phyloP scores from a whole-genome alignment of 2,888 invertebrate genomes.

The Cryptus viduatorius region DNA sequence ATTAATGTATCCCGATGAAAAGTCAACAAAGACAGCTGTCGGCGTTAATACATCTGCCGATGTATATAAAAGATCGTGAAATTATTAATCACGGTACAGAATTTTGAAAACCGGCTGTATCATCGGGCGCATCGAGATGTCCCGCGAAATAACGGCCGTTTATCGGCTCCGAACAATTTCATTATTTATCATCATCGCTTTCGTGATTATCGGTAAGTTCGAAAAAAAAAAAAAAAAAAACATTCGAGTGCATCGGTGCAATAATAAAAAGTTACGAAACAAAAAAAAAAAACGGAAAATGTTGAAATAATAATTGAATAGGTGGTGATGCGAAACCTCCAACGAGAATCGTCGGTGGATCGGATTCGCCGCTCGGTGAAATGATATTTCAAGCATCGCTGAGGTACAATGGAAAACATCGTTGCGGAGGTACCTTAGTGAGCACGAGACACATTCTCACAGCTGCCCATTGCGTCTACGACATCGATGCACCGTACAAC shows the following conservation, averaged over 20 bases:
- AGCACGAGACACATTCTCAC: slow-evolving; percentile 74
- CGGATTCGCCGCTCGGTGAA: slow-evolving; percentile 66
- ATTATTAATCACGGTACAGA: slow-evolving; percentile 11
- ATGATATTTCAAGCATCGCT: slow-evolving; percentile 75
- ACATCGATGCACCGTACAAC: slow-evolving; percentile 24
- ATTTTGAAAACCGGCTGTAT: slow-evolving; percentile 17
- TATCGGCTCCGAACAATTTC: background rate
- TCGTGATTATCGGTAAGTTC: slow-evolving; percentile 34
- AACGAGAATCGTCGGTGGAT: slow-evolving; percentile 49
- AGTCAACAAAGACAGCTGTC: slow-evolving; percentile 56
- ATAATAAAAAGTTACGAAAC: background rate
- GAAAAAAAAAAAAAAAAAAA: background rate
- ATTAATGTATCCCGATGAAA: slow-evolving; percentile 25
- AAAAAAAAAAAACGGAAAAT: background rate
- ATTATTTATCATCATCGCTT: slow-evolving; percentile 17
- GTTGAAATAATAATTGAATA: background rate
- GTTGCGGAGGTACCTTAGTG: slow-evolving; percentile 77
- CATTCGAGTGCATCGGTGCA: background rate
- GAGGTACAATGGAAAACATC: slow-evolving; percentile 64
- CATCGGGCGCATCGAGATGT: slow-evolving; percentile 24
- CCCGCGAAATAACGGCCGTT: slow-evolving; percentile 13
- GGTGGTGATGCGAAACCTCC: slow-evolving; percentile 39
- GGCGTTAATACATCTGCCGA: slow-evolving; percentile 12
- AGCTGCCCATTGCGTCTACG: slow-evolving; percentile 76
- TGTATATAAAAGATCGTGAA: slow-evolving; percentile 53